Evolutionary conservation across 2,797 vertebrate genomes (phyloP).

Genomic region (Perodicticus potto): DNA sequence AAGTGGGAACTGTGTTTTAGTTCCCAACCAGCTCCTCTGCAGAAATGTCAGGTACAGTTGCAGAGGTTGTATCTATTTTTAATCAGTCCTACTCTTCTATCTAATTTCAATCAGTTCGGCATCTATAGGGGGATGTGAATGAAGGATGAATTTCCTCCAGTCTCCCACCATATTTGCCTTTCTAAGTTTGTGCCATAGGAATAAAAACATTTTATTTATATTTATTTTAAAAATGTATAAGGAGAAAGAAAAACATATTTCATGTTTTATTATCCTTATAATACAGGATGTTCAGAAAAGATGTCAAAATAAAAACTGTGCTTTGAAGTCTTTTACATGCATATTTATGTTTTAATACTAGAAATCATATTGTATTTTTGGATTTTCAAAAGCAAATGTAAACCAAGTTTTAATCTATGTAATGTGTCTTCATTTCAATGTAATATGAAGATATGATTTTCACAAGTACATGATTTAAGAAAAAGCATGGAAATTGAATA

Average conservation of each 20-base stretch:
- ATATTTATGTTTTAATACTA: background rate
- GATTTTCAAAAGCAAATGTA: constrained; percentile 8
- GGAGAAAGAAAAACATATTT: constrained; percentile 18
- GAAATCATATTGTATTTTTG: background rate
- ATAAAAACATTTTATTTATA: constrained; percentile 43
- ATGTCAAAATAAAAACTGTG: constrained; percentile 21
- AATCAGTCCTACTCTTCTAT: background rate
- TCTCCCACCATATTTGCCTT: background rate
- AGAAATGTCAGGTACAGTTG: background rate
- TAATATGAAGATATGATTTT: background rate
- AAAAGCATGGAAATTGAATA: background rate
- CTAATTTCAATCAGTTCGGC: constrained; percentile 10
- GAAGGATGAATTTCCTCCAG: constrained; percentile 21
- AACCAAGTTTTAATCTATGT: background rate
- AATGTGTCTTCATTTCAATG: background rate
- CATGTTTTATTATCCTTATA: background rate
- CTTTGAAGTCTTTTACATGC: constrained; percentile 1
- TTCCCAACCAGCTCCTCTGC: background rate
- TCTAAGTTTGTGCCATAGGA: constrained; percentile 25
- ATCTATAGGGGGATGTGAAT: constrained; percentile 24
- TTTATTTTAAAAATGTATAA: background rate
- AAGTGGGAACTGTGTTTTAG: background rate
- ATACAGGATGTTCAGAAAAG: constrained; percentile 53
- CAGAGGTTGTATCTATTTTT: background rate
- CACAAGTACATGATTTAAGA: background rate